phyloP scores from a whole-genome alignment of 2,113 vertebrate species.

The Eonycteris spelaea region DNA sequence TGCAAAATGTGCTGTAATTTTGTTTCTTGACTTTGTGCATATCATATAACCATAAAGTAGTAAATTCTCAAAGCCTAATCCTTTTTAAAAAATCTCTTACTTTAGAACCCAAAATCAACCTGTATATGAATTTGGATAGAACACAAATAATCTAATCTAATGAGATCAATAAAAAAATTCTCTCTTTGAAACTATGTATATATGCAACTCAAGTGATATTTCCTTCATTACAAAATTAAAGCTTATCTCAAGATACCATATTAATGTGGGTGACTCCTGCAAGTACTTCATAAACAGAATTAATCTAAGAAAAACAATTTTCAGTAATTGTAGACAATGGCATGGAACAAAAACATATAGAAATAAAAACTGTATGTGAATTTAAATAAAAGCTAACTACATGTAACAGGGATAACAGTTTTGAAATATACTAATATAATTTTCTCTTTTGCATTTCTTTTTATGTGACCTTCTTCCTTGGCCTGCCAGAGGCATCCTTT shows the following conservation, averaged over 20 bases:
- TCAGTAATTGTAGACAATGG: neutral
- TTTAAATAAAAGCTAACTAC: neutral
- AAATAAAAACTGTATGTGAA: neutral
- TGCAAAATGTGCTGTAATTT: neutral
- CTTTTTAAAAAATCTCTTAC: constrained; percentile 51
- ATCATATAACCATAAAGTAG: neutral
- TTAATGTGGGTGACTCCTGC: neutral
- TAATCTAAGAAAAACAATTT: neutral
- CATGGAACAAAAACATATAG: neutral
- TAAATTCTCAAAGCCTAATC: neutral
- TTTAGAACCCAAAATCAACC: constrained; percentile 20
- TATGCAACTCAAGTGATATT: constrained; percentile 31
- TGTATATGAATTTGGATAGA: neutral
- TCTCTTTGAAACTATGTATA: neutral
- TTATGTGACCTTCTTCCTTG: neutral
- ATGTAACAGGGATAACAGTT: neutral
- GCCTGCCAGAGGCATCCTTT: neutral
- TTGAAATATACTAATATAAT: neutral
- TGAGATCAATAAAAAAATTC: constrained; percentile 36
- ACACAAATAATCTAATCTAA: constrained; percentile 38
- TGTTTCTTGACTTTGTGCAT: neutral
- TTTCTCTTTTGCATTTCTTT: neutral
- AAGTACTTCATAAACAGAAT: neutral
- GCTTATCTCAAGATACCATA: neutral
- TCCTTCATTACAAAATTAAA: neutral